Evolutionary conservation across 2,888 invertebrate genomes (phyloP).

Genomic region (Zygogramma bicolorata): DNA sequence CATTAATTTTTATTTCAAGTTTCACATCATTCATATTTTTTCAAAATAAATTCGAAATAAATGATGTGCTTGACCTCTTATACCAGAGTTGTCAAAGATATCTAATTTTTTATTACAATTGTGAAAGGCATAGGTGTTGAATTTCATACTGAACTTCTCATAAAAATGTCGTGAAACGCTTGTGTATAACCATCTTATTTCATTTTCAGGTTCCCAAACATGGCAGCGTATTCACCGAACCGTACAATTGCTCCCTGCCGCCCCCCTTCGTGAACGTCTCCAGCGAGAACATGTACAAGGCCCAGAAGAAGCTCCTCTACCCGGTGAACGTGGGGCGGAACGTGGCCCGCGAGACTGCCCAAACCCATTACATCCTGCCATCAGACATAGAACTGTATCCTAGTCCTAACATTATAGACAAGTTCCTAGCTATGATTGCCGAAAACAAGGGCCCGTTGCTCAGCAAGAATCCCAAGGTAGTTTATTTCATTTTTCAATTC

Average conservation of each 20-base stretch:
- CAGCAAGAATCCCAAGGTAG: constrained; percentile 70
- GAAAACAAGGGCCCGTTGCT: constrained; percentile 75
- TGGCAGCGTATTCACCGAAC: constrained; percentile 72
- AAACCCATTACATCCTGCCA: constrained; percentile 85
- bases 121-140: too few species aligned
- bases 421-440: constrained; percentile 88
- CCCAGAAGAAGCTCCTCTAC: constrained; percentile 84
- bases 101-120: too few species aligned
- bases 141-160: too few species aligned
- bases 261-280: constrained; percentile 79
- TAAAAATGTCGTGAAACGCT: too few species aligned
- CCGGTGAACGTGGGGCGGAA: constrained; percentile 93
- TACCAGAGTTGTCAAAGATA: too few species aligned
- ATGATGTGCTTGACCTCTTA: too few species aligned
- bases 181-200: too few species aligned
- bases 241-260: constrained; percentile 78
- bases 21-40: too few species aligned
- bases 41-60: too few species aligned
- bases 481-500: not conserved
- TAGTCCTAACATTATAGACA: constrained; percentile 82
- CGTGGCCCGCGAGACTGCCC: constrained; percentile 85
- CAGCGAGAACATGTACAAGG: constrained; percentile 79
- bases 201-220: constrained; percentile 76
- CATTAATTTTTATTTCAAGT: too few species aligned
- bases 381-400: constrained; percentile 94